Conservation (phyloP, 2,888 invertebrate species). For the Cryptosula pallasiana region DNA sequence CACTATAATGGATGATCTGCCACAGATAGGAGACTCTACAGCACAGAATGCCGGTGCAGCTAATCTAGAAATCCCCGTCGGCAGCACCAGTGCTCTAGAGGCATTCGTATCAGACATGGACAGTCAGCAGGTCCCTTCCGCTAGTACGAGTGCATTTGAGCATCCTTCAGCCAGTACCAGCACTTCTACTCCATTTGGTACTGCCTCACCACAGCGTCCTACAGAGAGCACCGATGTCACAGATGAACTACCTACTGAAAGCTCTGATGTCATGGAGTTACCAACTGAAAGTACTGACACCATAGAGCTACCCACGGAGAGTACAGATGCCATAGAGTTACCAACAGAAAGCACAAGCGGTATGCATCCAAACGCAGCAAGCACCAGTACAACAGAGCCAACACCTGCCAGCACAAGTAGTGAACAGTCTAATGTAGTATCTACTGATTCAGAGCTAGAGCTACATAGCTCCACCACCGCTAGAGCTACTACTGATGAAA, state of each 20-base stretch:
- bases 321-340: not conserved
- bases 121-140: not conserved
- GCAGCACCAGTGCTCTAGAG: not conserved
- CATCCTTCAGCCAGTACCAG: not conserved
- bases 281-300: not conserved
- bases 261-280: not conserved
- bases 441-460: slow-evolving; percentile 1
- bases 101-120: not conserved
- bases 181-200: not conserved
- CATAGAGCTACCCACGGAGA: not conserved
- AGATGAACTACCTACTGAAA: too few relatives aligned
- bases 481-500: not conserved
- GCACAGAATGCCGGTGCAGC: not conserved
- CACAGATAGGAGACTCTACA: slow-evolving; percentile 5
- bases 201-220: not conserved
- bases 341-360: not conserved
- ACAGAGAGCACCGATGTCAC: too few relatives aligned
- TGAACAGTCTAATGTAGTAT: slow-evolving; percentile 17
- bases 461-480: not conserved
- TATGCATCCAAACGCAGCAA: not conserved
- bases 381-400: not conserved
- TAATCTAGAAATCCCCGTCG: not conserved
- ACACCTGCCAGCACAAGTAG: not conserved
- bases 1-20: slow-evolving; percentile 14
- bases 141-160: not conserved